Evolutionary conservation across 2,113 vertebrate genomes (phyloP).

Genomic region (Nesogale talazaci): DNA sequence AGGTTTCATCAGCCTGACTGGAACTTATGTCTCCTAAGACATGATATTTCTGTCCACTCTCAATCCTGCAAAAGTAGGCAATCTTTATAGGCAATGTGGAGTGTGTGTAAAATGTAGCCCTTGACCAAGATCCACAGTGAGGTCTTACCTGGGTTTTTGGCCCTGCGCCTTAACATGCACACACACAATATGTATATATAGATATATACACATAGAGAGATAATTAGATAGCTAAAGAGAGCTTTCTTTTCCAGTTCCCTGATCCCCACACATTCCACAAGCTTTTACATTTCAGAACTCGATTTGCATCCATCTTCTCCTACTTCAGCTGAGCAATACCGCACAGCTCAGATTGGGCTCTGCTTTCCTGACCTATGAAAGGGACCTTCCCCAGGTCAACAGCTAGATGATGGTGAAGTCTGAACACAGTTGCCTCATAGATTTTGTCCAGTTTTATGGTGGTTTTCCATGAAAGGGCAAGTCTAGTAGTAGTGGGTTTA

Average conservation of each 20-base stretch:
- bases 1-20: background rate
- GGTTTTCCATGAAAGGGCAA: no score
- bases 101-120: no score
- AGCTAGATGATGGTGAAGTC: no score
- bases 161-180: background rate
- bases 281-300: background rate
- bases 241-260: background rate
- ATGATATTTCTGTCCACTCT: background rate
- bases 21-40: no score
- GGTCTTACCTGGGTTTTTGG: background rate
- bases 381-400: no score
- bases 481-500: background rate
- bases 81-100: background rate
- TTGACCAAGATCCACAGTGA: background rate
- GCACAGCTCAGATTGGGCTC: background rate
- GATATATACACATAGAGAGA: no score
- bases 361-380: background rate
- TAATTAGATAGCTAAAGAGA: no score
- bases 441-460: no score
- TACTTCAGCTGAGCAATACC: background rate
- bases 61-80: background rate
- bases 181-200: no score
- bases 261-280: no score
- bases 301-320: background rate
- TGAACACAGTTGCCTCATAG: no score